A percentile compares a stretch with the other conserved stretches of the same genome.
Conservation (phyloP, 2,113 vertebrate species). For the Theropithecus gelada region DNA sequence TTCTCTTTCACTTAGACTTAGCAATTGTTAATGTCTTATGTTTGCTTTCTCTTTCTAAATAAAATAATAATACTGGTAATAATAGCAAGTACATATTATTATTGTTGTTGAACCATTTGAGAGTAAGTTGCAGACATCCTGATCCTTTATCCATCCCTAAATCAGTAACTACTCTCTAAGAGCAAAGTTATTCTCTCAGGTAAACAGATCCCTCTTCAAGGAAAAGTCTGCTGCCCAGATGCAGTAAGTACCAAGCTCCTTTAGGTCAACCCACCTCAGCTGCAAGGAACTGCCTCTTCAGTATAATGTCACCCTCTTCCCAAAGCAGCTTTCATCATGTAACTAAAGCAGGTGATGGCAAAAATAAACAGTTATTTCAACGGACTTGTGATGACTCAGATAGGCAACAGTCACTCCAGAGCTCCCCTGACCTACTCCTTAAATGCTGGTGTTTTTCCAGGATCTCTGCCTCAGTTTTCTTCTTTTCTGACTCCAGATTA, state of each 20-base stretch:
- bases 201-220: not conserved
- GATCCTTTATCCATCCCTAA: not conserved
- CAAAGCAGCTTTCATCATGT: not conserved
- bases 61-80: not conserved
- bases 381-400: not conserved
- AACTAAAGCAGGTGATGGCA: not conserved
- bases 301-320: not conserved
- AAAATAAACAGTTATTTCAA: not conserved
- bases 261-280: not conserved
- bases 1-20: not conserved
- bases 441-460: not conserved
- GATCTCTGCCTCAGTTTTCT: not conserved
- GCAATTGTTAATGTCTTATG: not conserved
- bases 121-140: not conserved
- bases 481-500: not conserved
- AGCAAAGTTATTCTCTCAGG: not conserved
- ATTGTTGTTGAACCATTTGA: not conserved
- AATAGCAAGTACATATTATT: not conserved
- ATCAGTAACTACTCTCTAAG: not conserved
- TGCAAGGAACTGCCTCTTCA: not conserved
- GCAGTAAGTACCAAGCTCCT: not conserved
- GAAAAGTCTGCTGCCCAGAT: not conserved
- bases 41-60: not conserved
- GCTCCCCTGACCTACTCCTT: not conserved
- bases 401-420: not conserved